Evolutionary conservation across 2,113 vertebrate species (phyloP), one percentile per base, ranked within the genome.

Genomic region (Menidia beryllina): DNA sequence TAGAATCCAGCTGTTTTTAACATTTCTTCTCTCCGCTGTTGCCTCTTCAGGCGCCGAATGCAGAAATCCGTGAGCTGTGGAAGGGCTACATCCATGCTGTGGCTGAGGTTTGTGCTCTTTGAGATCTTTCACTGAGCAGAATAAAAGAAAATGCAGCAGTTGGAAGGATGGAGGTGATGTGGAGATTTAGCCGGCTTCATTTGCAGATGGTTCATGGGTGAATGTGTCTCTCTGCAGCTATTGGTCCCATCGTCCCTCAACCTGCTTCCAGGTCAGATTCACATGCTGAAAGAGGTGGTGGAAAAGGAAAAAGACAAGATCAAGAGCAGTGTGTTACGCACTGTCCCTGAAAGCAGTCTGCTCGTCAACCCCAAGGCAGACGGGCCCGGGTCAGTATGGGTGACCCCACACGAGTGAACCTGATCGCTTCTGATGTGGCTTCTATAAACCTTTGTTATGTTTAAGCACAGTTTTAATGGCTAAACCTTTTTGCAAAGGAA

Each of bases 191-290:
- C 2, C 11, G 0, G 11, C 8, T 3, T 20, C 17, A 3, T 51
- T 43, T n/a, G 1, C 2, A 15, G 7, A 25, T 25, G 0, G 12
- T 20, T 50, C 43, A 34, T 58, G 62, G 43, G 10, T 27, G 1
- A 39, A 61, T 21, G 21, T 60, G 17, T 53, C 20, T 78, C 53
- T 30, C 49, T 54, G 5, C 81, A 97, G 95, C 83, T 95, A 43
- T 78, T 84, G 0, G 83, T 96, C 0, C 95, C 96, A 0, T 23
- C 66, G 12, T 86, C 58, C 27, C 73, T 96, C 43, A 94, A 65
- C 67, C 91, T 97, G 84, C 91, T 97, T 1, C 96, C 96, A 0
- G 96, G 96, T 2, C 96, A 96, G 76, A 3, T 93, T 34, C 87
- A 91, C 48, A 91, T 88, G 82, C 84, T 97, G 36, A 89, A 55